Evolutionary conservation across 2,888 invertebrate species (phyloP).

Genomic region (Lepas anatifera): DNA sequence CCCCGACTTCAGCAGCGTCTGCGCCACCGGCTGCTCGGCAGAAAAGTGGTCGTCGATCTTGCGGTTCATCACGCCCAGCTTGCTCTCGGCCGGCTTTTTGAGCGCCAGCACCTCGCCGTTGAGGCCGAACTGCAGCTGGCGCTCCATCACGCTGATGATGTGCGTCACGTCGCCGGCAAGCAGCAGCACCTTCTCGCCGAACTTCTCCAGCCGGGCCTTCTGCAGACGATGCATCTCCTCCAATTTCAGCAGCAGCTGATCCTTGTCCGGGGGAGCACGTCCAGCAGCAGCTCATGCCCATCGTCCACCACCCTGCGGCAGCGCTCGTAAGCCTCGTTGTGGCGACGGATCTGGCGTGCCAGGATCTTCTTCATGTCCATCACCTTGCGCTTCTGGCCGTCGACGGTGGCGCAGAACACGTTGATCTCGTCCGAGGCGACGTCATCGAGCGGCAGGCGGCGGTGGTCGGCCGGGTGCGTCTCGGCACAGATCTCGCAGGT

Average conservation of each 20-base stretch:
- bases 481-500: background rate
- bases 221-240: background rate
- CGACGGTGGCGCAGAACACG: background rate
- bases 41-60: constrained; percentile 12
- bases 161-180: constrained; percentile 10
- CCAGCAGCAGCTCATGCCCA: background rate
- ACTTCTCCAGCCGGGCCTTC: constrained; percentile 1
- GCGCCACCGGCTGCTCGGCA: background rate
- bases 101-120: constrained; percentile 14
- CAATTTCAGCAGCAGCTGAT: background rate
- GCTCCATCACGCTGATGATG: constrained; percentile 4
- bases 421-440: background rate
- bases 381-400: constrained; percentile 8
- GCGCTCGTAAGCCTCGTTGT: constrained; percentile 10
- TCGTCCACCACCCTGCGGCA: constrained; percentile 4
- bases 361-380: constrained; percentile 9
- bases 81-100: constrained; percentile 1
- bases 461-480: constrained; percentile 8
- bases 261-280: constrained; percentile 9
- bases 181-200: constrained; percentile 9
- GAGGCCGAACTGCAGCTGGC: constrained; percentile 10
- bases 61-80: constrained; percentile 1
- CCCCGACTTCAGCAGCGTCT: background rate
- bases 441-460: constrained; percentile 4
- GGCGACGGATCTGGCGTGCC: constrained; percentile 6